Evolutionary conservation across 2,888 invertebrate species (phyloP).

Genomic region (Chalcosyrphus nemorum): DNA sequence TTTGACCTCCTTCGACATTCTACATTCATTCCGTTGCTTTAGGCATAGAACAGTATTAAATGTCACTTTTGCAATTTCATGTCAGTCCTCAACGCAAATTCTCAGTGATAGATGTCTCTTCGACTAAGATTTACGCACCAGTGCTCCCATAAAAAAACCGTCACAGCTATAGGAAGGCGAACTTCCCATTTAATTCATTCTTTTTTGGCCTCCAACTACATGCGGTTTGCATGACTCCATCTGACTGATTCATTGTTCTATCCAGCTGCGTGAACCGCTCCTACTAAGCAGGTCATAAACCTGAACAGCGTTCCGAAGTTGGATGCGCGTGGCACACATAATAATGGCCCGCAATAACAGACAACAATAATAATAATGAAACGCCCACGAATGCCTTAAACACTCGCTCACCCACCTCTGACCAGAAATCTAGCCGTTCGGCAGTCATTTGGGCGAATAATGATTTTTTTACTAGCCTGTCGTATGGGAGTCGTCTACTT

Average conservation of each 20-base stretch:
- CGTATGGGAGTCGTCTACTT: conserved; percentile 38
- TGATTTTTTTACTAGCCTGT: conserved; percentile 58
- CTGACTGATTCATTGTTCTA: conserved; percentile 72
- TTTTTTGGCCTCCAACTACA: conserved; percentile 21
- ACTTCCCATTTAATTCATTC: conserved; percentile 21
- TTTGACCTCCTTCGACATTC: too few relatives aligned
- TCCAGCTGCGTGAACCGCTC: conserved; percentile 71
- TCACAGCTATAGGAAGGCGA: conserved; percentile 12
- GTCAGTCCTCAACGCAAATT: not conserved
- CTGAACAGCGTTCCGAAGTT: conserved; percentile 60
- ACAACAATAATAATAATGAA: conserved; percentile 71
- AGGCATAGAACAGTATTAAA: not conserved
- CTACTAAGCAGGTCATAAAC: conserved; percentile 71
- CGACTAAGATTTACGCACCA: conserved; percentile 51
- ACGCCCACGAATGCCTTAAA: conserved; percentile 63
- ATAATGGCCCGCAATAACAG: conserved; percentile 65
- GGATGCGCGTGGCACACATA: conserved; percentile 70
- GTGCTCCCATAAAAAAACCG: not conserved
- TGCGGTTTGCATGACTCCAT: conserved; percentile 50
- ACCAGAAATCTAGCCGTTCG: conserved; percentile 39
- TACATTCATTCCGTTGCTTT: not conserved
- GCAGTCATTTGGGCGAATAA: conserved; percentile 56
- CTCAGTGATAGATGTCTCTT: conserved; percentile 29
- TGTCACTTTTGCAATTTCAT: not conserved
- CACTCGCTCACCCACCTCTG: conserved; percentile 57